Conservation (phyloP, 2,888 invertebrate genomes). For the Rhopalosiphum nymphaeae region DNA sequence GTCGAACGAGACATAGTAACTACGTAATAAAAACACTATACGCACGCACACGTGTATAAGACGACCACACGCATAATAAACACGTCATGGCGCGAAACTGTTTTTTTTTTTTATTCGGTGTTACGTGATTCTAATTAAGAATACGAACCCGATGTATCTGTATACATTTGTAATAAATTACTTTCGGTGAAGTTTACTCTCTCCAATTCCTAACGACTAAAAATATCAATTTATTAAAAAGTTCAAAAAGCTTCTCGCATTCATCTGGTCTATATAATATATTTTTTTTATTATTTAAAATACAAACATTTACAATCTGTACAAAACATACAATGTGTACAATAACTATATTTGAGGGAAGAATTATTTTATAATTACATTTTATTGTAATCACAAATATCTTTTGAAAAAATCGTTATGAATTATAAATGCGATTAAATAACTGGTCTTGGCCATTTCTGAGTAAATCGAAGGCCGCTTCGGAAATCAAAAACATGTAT, state of each 20-base stretch:
- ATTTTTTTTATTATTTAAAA: too few species aligned
- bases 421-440: neutral
- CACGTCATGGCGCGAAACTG: neutral
- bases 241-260: neutral
- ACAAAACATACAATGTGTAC: too few species aligned
- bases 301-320: too few species aligned
- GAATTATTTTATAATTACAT: neutral
- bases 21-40: neutral
- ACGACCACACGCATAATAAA: neutral
- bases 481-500: neutral
- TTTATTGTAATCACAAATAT: neutral
- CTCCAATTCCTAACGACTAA: neutral
- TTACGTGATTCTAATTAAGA: conserved; percentile 9
- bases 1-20: neutral
- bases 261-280: neutral
- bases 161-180: neutral
- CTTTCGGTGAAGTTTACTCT: neutral
- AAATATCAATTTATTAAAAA: neutral
- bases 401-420: neutral
- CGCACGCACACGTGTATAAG: neutral
- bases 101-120: neutral
- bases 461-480: neutral
- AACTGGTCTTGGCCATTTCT: neutral
- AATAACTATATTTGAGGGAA: too few species aligned
- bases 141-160: neutral